These are phyloP conservation scores for Coreius guichenoti DNA, from an alignment of 2,797 vertebrate genomes.

Conservation along the genomic window DNA sequence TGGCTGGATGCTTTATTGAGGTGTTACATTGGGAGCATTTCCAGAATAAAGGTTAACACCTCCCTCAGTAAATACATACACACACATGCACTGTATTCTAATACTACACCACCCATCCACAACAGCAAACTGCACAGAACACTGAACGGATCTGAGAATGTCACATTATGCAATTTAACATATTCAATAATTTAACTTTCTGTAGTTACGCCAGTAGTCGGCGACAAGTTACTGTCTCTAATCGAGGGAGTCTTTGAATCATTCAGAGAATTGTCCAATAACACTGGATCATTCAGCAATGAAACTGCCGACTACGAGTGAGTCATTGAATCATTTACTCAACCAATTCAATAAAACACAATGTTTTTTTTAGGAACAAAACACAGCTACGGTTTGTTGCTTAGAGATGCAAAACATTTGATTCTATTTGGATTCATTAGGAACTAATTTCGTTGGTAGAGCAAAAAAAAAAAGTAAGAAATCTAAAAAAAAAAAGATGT, in stretches of 20 bases:
- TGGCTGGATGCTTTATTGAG: slow-evolving; percentile 64
- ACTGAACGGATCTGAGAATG: slow-evolving; percentile 3
- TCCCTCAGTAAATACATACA: slow-evolving; percentile 61
- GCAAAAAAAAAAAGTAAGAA: not conserved
- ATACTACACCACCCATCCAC: slow-evolving; percentile 10
- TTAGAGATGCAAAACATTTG: not conserved
- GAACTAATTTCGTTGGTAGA: not conserved
- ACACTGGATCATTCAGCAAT: not conserved
- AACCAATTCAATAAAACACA: not conserved
- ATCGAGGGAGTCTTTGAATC: not conserved
- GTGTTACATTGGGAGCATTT: slow-evolving; percentile 75
- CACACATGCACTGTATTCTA: slow-evolving; percentile 48
- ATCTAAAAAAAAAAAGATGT: too few relatives aligned
- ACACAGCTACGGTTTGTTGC: not conserved
- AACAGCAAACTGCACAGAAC: slow-evolving; percentile 7
- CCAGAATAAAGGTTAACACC: slow-evolving; percentile 67
- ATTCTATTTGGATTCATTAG: not conserved
- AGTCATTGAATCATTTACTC: slow-evolving; percentile 1
- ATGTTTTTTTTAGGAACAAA: not conserved
- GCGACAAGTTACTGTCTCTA: not conserved
- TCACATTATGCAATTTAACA: not conserved
- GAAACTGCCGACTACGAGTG: not conserved
- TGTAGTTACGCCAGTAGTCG: not conserved
- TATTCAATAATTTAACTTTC: not conserved
- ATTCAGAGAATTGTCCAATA: not conserved